These are phyloP conservation scores for Argentina silus DNA, from an alignment of 2,797 vertebrate genomes.

Conservation along the genomic window DNA sequence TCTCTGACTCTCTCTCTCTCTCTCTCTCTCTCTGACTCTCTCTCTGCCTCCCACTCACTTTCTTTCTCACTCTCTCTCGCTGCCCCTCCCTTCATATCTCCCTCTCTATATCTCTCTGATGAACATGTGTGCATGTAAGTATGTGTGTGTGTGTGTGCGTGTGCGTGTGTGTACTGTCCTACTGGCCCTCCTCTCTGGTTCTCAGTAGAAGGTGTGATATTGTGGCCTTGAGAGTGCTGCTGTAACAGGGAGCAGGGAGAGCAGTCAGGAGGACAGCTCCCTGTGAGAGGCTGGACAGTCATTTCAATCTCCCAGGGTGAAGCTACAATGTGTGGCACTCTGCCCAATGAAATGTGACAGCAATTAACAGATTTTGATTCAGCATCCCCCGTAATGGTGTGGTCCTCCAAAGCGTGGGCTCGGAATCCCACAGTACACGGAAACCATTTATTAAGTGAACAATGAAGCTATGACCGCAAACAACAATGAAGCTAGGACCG, in stretches of 20 bases:
- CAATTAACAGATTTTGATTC: constrained; percentile 41
- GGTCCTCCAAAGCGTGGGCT: background rate
- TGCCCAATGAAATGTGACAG: constrained; percentile 17
- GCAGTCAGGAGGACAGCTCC: constrained; percentile 10
- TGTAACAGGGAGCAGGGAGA: background rate
- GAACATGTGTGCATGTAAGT: background rate
- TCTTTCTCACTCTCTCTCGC: background rate
- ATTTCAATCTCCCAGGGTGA: constrained; percentile 25
- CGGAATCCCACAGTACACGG: background rate
- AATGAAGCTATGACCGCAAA: too few relatives aligned
- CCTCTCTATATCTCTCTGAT: background rate
- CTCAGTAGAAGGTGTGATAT: background rate
- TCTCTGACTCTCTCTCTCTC: background rate
- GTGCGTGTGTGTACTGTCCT: background rate
- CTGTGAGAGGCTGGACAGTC: constrained; percentile 25
- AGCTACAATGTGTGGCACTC: background rate
- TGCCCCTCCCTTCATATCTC: background rate
- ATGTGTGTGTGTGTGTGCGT: background rate
- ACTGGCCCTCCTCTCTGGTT: background rate
- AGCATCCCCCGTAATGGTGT: background rate
- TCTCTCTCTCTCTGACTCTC: too few relatives aligned
- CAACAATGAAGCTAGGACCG: too few relatives aligned
- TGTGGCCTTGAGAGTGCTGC: constrained; percentile 6
- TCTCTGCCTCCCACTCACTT: too few relatives aligned
- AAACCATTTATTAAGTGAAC: constrained; percentile 30